Conservation (phyloP, 2,113 vertebrate genomes). For the Tachuris rubrigastra region DNA sequence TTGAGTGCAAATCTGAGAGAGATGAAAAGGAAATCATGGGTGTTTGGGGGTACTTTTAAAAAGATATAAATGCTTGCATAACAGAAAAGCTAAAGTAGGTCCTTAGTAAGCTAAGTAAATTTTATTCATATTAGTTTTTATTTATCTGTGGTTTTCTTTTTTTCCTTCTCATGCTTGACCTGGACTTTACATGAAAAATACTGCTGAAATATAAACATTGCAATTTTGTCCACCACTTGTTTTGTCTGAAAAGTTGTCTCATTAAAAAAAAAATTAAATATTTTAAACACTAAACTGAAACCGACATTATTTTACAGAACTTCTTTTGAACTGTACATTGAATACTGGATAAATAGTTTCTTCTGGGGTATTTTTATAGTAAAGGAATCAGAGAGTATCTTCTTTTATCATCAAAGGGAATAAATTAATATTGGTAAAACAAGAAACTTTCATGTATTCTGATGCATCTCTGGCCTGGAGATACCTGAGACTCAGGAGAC, state of each 20-base stretch:
- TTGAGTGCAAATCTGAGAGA: neutral
- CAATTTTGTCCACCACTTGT: neutral
- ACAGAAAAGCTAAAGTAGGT: neutral
- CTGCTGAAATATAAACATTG: neutral
- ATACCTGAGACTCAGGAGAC: neutral
- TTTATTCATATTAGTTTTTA: neutral
- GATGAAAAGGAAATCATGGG: neutral
- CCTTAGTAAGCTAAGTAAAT: fast-evolving
- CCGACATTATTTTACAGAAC: neutral
- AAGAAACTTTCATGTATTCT: constrained; percentile 11
- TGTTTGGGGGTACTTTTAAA: neutral
- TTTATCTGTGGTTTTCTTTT: neutral
- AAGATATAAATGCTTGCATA: neutral
- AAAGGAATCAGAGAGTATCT: neutral
- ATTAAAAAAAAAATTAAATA: neutral
- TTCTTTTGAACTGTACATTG: neutral
- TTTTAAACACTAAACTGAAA: neutral
- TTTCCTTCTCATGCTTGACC: neutral
- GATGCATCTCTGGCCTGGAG: neutral
- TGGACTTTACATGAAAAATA: neutral
- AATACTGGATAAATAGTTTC: neutral
- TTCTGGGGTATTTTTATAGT: neutral
- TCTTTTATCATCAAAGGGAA: constrained; percentile 30
- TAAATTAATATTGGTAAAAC: constrained; percentile 8
- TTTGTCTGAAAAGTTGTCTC: neutral